Conservation (phyloP, 2,888 invertebrate genomes). For the Tetranychus truncatus region DNA sequence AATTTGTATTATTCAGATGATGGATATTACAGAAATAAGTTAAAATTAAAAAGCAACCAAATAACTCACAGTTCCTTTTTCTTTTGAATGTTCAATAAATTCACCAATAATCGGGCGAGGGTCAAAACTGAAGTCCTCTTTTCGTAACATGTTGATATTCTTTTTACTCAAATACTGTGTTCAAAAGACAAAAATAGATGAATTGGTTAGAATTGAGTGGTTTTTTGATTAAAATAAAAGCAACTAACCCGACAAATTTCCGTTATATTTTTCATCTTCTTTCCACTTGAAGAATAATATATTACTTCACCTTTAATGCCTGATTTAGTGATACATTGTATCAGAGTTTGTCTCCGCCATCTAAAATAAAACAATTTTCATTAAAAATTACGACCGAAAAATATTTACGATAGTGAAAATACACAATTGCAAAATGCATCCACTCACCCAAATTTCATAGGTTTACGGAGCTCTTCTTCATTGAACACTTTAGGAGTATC, state of each 20-base stretch:
- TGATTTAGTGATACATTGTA: slow-evolving; percentile 63
- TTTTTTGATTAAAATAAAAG: not conserved
- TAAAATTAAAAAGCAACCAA: not conserved
- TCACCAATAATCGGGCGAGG: slow-evolving; percentile 73
- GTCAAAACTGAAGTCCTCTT: slow-evolving; percentile 81
- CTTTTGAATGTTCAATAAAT: slow-evolving; percentile 47
- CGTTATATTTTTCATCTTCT: slow-evolving; percentile 43
- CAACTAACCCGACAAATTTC: slow-evolving; percentile 40
- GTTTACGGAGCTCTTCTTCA: slow-evolving; percentile 45
- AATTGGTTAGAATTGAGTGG: too few species aligned
- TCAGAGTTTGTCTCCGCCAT: slow-evolving; percentile 81
- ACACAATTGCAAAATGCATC: not conserved
- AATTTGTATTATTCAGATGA: not conserved
- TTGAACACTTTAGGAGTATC: slow-evolving; percentile 32
- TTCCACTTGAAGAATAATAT: slow-evolving; percentile 53
- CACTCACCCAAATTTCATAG: slow-evolving; percentile 45
- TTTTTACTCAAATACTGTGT: slow-evolving; percentile 55
- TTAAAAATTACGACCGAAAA: slow-evolving; percentile 5
- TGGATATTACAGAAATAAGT: too few species aligned
- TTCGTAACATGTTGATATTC: slow-evolving; percentile 45
- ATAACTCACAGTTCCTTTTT: slow-evolving; percentile 15
- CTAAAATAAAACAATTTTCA: slow-evolving; percentile 23
- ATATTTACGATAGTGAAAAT: not conserved
- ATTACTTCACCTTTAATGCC: slow-evolving; percentile 83
- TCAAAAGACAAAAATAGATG: too few species aligned